Conservation (phyloP, 2,888 invertebrate genomes). For the Nephrotoma flavescens region DNA sequence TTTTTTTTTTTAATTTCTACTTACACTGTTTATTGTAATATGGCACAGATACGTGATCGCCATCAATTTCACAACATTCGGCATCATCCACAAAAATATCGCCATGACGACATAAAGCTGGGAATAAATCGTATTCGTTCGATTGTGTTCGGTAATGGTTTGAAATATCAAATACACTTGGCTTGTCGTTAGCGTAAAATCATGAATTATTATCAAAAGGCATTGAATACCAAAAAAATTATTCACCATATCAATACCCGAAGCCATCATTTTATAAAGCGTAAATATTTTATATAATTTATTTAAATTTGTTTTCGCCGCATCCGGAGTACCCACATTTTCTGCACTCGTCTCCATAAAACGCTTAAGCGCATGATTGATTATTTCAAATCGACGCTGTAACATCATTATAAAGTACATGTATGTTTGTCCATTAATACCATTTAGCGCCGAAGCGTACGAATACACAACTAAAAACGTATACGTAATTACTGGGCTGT, state of each 20-base stretch:
- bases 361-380: neutral
- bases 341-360: neutral
- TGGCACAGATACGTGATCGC: neutral
- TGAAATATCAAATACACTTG: neutral
- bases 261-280: neutral
- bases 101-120: neutral
- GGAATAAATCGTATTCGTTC: neutral
- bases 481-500: neutral
- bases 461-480: neutral
- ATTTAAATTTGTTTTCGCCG: neutral
- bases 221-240: neutral
- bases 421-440: neutral
- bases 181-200: neutral
- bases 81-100: neutral
- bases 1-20: neutral
- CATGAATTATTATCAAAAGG: neutral
- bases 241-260: neutral
- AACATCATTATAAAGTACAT: neutral
- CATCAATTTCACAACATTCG: neutral
- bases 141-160: neutral
- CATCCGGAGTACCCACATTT: neutral
- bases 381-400: neutral
- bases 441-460: neutral
- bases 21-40: neutral
- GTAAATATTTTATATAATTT: neutral